Conservation (phyloP, 2,113 vertebrate species). For the Strix uralensis region DNA sequence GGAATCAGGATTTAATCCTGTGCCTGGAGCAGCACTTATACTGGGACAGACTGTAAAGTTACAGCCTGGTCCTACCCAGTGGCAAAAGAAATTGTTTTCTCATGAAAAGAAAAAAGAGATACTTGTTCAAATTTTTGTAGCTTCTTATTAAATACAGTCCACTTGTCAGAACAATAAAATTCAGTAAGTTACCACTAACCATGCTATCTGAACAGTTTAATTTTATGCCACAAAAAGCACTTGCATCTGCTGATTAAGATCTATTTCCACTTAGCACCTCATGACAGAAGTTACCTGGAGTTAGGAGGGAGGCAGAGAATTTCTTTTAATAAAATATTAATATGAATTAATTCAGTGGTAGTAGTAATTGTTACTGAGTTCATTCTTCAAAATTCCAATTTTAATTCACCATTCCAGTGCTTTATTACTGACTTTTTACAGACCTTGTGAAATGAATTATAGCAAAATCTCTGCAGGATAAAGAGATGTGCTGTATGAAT, state of each 20-base stretch:
- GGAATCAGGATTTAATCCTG: background rate
- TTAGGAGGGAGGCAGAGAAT: background rate
- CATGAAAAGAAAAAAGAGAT: background rate
- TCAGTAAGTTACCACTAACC: background rate
- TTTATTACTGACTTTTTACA: slow-evolving; percentile 1
- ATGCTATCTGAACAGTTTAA: background rate
- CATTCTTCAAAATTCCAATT: slow-evolving; percentile 23
- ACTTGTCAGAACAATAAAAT: background rate
- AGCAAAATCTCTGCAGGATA: background rate
- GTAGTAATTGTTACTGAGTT: background rate
- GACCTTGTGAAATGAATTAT: background rate
- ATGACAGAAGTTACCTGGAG: slow-evolving; percentile 32
- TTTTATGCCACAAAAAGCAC: slow-evolving; percentile 36
- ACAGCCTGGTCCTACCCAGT: background rate
- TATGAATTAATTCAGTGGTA: slow-evolving; percentile 34
- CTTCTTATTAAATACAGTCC: background rate
- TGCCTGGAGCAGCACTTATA: background rate
- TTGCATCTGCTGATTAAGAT: slow-evolving; percentile 22
- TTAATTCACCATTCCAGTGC: background rate
- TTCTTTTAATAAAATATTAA: slow-evolving; percentile 48
- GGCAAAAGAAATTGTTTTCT: background rate
- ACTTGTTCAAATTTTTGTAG: background rate
- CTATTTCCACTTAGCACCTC: slow-evolving; percentile 7
- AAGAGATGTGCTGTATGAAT: background rate
- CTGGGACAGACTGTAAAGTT: background rate